Base-by-base conservation (phyloP, 2,888 invertebrate species). In the Trachelus troglodyta region DNA sequence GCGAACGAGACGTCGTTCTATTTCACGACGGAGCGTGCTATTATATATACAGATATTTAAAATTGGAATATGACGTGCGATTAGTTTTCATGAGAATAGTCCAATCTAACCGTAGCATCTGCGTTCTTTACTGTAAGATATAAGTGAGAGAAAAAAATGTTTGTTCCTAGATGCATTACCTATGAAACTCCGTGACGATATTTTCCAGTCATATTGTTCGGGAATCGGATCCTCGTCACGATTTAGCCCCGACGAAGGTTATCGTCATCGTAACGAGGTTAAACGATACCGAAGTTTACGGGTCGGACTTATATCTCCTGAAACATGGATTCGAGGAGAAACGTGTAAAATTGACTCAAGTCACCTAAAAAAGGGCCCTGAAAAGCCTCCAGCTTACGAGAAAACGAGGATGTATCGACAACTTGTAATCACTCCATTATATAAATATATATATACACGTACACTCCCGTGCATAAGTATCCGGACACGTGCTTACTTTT, bases 391-490 rank as follows among this genome's bases (percentile, higher is more conserved):
- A 85, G 87, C 87, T 84, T 89, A 83, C 88, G 87, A 88, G 85
- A 78, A 9, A 88, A 82, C 83, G 87, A 84, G 87, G 85, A 89
- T 90, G 87, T 91, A 90, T 88, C 85, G 88, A 89, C 73, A 76
- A 34, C 71, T 71, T 76, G 78, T 78, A 78, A 78, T 78, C 78
- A 75, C 89, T 90, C 87, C 89, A 90, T 90, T 56, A 23, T 56
- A 56, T 56, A 23, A 56, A 56, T 56, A 56, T 56, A 56, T 56
- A 23, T 56, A 23, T 56, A 56, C 56, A 56, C 9, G 15, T 56
- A 40, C 31, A 31, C 31, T 31, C 31, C 31, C 31, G 31, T 31
- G 31, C 31, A 31, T 31, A 31, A 31, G 31, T 31, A 31, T 31
- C 31, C 31, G 31, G 31, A 31, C 31, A 31, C 31, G 31, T 31